Evolutionary conservation across 2,797 vertebrate genomes (phyloP).

Genomic region (Pseudochaenichthys georgianus): DNA sequence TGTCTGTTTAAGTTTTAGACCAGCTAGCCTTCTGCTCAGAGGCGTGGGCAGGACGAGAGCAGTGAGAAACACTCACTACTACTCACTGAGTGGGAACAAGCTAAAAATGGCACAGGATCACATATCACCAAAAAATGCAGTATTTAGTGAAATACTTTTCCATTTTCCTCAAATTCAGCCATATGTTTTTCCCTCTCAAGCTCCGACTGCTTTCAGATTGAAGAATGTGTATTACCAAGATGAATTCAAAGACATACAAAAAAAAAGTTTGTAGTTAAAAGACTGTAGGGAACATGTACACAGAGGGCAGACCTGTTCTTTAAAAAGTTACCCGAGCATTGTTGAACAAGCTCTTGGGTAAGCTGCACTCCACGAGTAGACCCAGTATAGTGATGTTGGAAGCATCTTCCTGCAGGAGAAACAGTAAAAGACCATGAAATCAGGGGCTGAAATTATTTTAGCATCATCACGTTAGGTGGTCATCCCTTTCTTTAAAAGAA

Average conservation of each 20-base stretch:
- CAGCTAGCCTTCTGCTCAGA: slow-evolving; percentile 22
- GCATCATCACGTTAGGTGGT: not conserved
- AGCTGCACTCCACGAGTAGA: slow-evolving; percentile 92
- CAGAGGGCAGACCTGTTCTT: not conserved
- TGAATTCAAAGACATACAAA: not conserved
- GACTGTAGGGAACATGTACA: not conserved
- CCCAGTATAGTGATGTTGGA: slow-evolving; percentile 92
- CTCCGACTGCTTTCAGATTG: not conserved
- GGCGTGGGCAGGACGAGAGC: slow-evolving; percentile 4
- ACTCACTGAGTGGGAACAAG: not conserved
- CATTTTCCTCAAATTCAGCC: slow-evolving; percentile 1
- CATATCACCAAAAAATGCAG: not conserved
- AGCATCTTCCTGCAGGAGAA: slow-evolving; percentile 88
- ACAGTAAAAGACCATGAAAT: not conserved
- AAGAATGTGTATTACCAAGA: not conserved
- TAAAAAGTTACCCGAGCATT: slow-evolving; percentile 79
- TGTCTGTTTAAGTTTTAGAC: slow-evolving; percentile 33
- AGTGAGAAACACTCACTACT: slow-evolving; percentile 3
- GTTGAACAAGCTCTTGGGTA: slow-evolving; percentile 86
- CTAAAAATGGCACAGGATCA: slow-evolving; percentile 1
- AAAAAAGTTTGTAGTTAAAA: not conserved
- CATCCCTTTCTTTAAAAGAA: not conserved
- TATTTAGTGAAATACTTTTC: not conserved
- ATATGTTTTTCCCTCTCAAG: not conserved
- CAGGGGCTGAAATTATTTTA: not conserved